Base-by-base conservation (phyloP, 2,888 invertebrate genomes). In the Trisateles emortualis region DNA sequence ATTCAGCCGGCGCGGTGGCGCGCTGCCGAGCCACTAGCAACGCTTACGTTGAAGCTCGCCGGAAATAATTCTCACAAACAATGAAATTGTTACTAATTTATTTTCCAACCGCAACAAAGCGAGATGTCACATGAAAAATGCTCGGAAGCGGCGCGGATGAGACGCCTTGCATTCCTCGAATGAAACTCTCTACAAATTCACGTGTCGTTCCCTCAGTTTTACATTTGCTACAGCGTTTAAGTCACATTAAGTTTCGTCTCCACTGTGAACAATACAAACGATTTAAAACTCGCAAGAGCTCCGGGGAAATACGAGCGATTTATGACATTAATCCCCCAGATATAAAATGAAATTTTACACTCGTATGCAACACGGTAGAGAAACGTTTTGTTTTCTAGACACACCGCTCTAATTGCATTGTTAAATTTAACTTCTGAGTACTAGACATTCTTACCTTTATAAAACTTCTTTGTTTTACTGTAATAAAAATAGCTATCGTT, bases 21-120 rank as follows among this genome's bases (percentile, higher is more conserved):
- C 24, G 24, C 29, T 2, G 29, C 5, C 29, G 57, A 56, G 53
- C 52, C 57, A 52, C 68, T 66, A 72, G 62, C 60, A 41, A 33
- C 41, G 59, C 66, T 70, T 64, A 61, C 68, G 59, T 62, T 72
- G 62, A 64, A 69, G 75, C 75, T 72, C 72, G 56, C 56, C 71
- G 74, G 76, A 78, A 80, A 89, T 87, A 87, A 90, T 90, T 89
- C 84, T 83, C 82, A 74, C 88, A 89, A 90, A 91, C 90, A 92
- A 87, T 91, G 90, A 89, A 90, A 92, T 90, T 89, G 92, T 92
- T 88, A 90, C 89, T 92, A 91, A 92, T 92, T 92, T 91, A 89
- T 92, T 91, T 88, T 80, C 83, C 87, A 78, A 88, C 91, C 90
- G 77, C 90, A 90, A 91, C 92, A 92, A 92, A 91, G 92, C 88